Evolutionary conservation across 2,797 vertebrate species (phyloP).

Genomic region (Leptatherina wallacei): DNA sequence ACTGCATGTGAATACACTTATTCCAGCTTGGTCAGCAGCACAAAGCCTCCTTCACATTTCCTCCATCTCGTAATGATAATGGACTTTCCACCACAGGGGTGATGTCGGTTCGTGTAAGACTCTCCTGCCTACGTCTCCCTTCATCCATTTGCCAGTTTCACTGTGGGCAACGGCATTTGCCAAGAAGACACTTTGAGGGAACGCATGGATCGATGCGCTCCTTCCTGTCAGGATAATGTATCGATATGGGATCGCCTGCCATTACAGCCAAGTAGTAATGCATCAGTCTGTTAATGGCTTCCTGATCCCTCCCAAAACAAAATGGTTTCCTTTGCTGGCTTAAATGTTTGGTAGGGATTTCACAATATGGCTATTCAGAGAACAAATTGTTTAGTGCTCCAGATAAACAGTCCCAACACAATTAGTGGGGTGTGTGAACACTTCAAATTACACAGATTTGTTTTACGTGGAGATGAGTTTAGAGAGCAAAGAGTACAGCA

Average conservation of each 20-base stretch:
- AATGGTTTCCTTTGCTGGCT: constrained; percentile 40
- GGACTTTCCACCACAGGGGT: constrained; percentile 56
- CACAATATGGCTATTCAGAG: constrained; percentile 9
- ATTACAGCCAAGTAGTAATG: constrained; percentile 50
- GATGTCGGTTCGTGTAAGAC: constrained; percentile 43
- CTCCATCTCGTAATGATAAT: constrained; percentile 74
- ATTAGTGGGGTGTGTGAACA: constrained; percentile 21
- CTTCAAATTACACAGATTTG: neutral
- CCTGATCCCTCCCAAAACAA: constrained; percentile 58
- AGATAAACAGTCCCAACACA: constrained; percentile 34
- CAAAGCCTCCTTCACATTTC: constrained; percentile 58
- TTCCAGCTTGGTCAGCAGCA: constrained; percentile 78
- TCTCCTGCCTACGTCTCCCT: constrained; percentile 32
- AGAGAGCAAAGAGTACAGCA: neutral
- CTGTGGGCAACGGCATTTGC: constrained; percentile 44
- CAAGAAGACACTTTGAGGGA: constrained; percentile 60
- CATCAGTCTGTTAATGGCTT: constrained; percentile 65
- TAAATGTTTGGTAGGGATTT: constrained; percentile 41
- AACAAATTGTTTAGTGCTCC: constrained; percentile 13
- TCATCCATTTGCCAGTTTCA: constrained; percentile 55
- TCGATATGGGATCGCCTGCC: constrained; percentile 48
- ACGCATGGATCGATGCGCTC: constrained; percentile 53
- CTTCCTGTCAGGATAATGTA: constrained; percentile 49
- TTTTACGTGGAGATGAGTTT: constrained; percentile 6
- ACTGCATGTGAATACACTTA: constrained; percentile 71